phyloP scores from a whole-genome alignment of 2,113 vertebrate species.

The Varanus salvator region DNA sequence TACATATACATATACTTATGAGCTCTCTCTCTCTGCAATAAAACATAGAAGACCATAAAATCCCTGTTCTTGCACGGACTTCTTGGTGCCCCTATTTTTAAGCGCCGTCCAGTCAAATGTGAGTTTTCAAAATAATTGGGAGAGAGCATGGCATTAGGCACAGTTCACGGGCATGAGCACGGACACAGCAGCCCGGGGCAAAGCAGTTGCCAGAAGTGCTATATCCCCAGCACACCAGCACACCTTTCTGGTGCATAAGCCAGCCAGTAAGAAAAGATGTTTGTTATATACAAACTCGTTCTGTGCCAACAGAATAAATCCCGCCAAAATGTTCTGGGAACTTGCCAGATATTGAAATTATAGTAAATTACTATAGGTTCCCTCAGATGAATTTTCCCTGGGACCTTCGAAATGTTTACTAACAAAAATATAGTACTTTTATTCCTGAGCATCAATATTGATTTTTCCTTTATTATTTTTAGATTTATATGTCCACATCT shows the following conservation, averaged over 20 bases:
- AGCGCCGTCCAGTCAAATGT: neutral
- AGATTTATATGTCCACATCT: conserved; percentile 61
- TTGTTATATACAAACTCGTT: conserved; percentile 27
- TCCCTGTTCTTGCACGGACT: neutral
- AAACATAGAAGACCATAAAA: neutral
- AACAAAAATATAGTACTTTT: conserved; percentile 67
- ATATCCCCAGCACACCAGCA: fast-evolving
- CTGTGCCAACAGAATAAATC: conserved; percentile 18
- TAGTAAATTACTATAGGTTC: conserved; percentile 49
- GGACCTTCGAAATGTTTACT: conserved; percentile 66
- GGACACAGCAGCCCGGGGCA: neutral
- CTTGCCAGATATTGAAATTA: conserved; percentile 45
- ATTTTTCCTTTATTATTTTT: conserved; percentile 69
- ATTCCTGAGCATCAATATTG: conserved; percentile 67
- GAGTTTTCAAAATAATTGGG: neutral
- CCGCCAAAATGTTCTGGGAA: conserved; percentile 38
- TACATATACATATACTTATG: too few relatives aligned
- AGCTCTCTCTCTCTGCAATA: neutral
- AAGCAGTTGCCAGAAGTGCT: neutral
- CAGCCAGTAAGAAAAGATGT: neutral
- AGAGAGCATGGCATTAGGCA: neutral
- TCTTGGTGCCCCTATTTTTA: neutral
- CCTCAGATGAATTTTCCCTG: conserved; percentile 51
- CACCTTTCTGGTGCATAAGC: neutral
- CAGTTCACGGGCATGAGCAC: neutral